These are phyloP conservation scores for Uropsilus gracilis DNA, from an alignment of 2,113 vertebrate species.

Conservation along the genomic window DNA sequence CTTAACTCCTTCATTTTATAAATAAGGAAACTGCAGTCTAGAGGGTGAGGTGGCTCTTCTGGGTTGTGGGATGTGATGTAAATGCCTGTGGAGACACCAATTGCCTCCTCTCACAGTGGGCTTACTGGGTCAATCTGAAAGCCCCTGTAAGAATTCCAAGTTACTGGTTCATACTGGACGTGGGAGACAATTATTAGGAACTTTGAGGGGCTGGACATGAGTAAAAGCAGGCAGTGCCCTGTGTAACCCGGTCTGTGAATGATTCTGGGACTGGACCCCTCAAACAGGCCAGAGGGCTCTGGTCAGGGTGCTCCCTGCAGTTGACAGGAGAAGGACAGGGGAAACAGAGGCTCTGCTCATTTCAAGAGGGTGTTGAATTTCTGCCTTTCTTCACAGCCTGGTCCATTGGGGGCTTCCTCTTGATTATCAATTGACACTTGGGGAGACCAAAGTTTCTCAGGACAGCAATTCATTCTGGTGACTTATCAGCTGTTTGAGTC, in stretches of 20 bases:
- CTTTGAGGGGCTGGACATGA: neutral
- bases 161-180: neutral
- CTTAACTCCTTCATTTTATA: neutral
- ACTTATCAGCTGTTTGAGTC: constrained; percentile 70
- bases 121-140: too few species aligned
- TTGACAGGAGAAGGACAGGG: neutral
- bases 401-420: neutral
- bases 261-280: neutral
- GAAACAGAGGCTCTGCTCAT: neutral
- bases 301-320: neutral
- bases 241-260: neutral
- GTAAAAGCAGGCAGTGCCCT: neutral
- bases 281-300: neutral
- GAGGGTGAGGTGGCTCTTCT: neutral
- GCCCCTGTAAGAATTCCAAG: neutral
- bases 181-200: neutral
- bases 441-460: constrained; percentile 70
- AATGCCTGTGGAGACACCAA: neutral
- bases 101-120: too few species aligned
- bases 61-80: neutral
- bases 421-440: constrained; percentile 62
- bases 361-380: constrained; percentile 43
- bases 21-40: neutral
- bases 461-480: constrained; percentile 62
- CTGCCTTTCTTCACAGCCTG: constrained; percentile 45